A percentile compares a stretch with the other conserved stretches of the same genome.
Evolutionary conservation across 2,888 invertebrate genomes (phyloP).

Genomic region (Dryobota labecula): DNA sequence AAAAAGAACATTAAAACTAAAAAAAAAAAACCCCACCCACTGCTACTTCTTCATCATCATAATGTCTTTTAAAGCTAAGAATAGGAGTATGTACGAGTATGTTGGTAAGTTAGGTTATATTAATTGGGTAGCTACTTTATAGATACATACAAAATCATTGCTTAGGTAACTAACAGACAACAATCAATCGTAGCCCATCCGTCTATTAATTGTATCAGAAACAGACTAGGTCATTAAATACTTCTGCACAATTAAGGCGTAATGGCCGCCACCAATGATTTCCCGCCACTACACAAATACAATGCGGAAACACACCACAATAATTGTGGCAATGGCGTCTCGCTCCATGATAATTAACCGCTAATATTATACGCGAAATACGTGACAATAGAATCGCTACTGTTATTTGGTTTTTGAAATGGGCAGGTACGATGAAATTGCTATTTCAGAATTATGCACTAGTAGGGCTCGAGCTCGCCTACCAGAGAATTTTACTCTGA

Average conservation of each 20-base stretch:
- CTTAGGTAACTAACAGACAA: slow-evolving; percentile 21
- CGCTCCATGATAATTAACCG: slow-evolving; percentile 63
- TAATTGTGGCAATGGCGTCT: slow-evolving; percentile 61
- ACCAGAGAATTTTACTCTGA: not conserved
- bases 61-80: not conserved
- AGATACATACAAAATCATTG: not conserved
- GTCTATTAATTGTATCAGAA: slow-evolving; percentile 68
- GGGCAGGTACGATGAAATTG: not conserved
- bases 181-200: slow-evolving; percentile 26
- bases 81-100: no score
- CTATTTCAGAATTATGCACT: not conserved
- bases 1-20: no score
- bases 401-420: slow-evolving; percentile 35
- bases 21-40: no score
- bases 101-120: not conserved
- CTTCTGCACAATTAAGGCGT: slow-evolving; percentile 74
- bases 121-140: not conserved
- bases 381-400: slow-evolving; percentile 36
- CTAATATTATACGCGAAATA: slow-evolving; percentile 54
- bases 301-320: slow-evolving; percentile 63
- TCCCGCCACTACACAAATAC: slow-evolving; percentile 59
- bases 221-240: slow-evolving; percentile 70
- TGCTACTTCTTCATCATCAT: no score
- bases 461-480: no score
- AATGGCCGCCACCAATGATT: slow-evolving; percentile 54